phyloP scores from a whole-genome alignment of 2,888 invertebrate genomes.

The Hemithea aestivaria region DNA sequence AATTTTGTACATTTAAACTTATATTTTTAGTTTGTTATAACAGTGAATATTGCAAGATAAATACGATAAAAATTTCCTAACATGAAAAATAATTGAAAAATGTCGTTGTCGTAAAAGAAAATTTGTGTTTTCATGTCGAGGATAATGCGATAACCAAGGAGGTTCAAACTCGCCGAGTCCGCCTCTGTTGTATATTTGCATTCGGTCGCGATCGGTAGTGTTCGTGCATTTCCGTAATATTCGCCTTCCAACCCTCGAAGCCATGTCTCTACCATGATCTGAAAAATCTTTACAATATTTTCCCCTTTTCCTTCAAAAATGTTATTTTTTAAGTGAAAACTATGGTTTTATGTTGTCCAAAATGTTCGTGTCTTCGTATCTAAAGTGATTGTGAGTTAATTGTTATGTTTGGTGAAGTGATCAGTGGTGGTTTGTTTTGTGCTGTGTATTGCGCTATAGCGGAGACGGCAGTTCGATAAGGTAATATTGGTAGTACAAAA shows the following conservation, averaged over 20 bases:
- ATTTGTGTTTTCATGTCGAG: neutral
- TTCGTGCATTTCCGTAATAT: slow-evolving; percentile 66
- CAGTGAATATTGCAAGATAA: too few relatives aligned
- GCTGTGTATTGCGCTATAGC: slow-evolving; percentile 38
- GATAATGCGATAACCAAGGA: slow-evolving; percentile 7
- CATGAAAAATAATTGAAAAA: neutral
- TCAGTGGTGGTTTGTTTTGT: slow-evolving; percentile 55
- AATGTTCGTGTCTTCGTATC: slow-evolving; percentile 22
- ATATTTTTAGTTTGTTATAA: too few relatives aligned
- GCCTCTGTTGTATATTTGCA: slow-evolving; percentile 59
- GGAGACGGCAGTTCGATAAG: slow-evolving; percentile 44
- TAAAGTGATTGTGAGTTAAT: too few relatives aligned
- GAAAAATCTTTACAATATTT: slow-evolving; percentile 67
- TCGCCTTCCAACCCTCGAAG: slow-evolving; percentile 66
- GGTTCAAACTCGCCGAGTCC: slow-evolving; percentile 34
- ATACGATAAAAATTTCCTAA: too few relatives aligned
- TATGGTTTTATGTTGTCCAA: slow-evolving; percentile 37
- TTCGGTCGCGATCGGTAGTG: slow-evolving; percentile 58
- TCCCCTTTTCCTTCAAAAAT: slow-evolving; percentile 41
- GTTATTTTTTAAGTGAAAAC: slow-evolving; percentile 47
- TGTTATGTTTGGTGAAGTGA: slow-evolving; percentile 33
- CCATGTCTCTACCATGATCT: slow-evolving; percentile 58
- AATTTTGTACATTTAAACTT: too few relatives aligned
- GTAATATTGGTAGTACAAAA: slow-evolving; percentile 31
- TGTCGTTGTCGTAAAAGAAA: neutral